Percentiles rank a stretch among this genome's conserved stretches.
Conservation (phyloP, 35 echinoderm and acorn worm species). For the Amphiura filiformis region DNA sequence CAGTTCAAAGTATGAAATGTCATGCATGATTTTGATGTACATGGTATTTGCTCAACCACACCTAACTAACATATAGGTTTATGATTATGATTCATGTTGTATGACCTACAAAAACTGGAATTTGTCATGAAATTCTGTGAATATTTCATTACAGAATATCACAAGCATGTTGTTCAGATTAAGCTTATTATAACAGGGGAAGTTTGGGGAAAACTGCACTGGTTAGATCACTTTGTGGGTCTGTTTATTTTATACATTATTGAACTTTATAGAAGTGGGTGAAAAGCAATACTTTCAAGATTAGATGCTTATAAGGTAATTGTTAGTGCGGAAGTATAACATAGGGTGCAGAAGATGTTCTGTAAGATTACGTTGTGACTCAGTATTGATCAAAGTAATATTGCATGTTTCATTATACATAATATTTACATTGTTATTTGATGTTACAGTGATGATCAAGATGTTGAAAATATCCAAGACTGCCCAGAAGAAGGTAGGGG, state of each 20-base stretch:
- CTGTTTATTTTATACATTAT: too few relatives aligned
- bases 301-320: too few relatives aligned
- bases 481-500: conserved; percentile 43
- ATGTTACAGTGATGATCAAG: conserved; percentile 74
- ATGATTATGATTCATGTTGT: background rate
- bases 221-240: too few relatives aligned
- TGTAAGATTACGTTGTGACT: too few relatives aligned
- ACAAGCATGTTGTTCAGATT: background rate
- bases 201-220: background rate
- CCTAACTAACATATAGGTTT: background rate
- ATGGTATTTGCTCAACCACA: background rate
- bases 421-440: too few relatives aligned
- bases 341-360: too few relatives aligned
- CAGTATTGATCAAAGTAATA: too few relatives aligned
- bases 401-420: too few relatives aligned
- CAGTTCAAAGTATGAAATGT: background rate
- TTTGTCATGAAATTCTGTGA: background rate
- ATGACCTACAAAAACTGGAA: background rate
- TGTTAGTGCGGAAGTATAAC: too few relatives aligned
- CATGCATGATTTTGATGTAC: background rate
- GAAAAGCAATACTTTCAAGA: too few relatives aligned
- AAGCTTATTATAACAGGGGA: background rate
- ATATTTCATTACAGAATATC: background rate
- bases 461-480: conserved; percentile 62
- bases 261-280: too few relatives aligned